Conservation (phyloP, 2,797 vertebrate species). For the Ambastaia sidthimunki region DNA sequence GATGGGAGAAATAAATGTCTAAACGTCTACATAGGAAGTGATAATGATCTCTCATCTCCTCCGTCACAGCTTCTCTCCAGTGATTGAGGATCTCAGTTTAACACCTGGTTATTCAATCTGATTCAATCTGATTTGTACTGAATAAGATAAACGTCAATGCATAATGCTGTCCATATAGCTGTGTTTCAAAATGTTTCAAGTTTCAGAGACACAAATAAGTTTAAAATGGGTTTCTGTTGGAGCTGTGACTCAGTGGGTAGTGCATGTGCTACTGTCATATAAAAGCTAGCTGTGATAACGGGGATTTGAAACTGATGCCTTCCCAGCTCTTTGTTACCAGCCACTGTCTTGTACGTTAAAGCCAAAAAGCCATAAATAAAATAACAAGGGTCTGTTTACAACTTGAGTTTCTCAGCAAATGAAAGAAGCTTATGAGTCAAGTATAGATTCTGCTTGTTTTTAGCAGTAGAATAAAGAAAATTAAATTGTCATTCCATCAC, state of each 20-base stretch:
- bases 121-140: constrained; percentile 2
- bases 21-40: constrained; percentile 17
- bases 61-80: constrained; percentile 5
- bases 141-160: constrained; percentile 16
- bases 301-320: background rate
- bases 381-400: too few species aligned
- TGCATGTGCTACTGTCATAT: background rate
- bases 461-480: background rate
- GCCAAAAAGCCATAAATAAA: background rate
- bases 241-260: background rate
- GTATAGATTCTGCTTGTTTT: background rate
- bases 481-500: background rate
- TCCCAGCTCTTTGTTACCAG: background rate
- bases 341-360: background rate
- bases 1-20: constrained; percentile 18
- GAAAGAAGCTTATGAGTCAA: background rate
- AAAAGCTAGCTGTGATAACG: background rate
- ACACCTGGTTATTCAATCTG: constrained; percentile 5
- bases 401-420: background rate
- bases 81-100: constrained; percentile 2
- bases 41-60: constrained; percentile 40
- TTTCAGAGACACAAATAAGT: background rate
- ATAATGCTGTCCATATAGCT: constrained; percentile 11
- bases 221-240: background rate
- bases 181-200: background rate